Base-by-base conservation (phyloP, 2,888 invertebrate genomes). In the Periphyllus acericola region DNA sequence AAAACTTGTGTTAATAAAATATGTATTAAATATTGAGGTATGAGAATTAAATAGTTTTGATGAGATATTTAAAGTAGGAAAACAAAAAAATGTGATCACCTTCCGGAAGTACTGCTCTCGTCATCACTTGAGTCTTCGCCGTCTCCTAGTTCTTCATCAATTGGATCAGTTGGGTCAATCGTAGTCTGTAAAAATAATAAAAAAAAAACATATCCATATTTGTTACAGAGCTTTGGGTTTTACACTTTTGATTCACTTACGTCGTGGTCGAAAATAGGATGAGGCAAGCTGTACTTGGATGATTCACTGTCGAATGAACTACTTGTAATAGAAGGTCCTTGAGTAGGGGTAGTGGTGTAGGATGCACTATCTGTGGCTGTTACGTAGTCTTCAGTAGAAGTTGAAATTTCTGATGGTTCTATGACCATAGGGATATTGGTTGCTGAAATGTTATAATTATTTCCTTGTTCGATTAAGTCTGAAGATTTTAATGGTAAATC, bases 221-320 rank as follows among this genome's bases (percentile, higher is more conserved):
- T 75, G 2, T 66, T 32, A 60, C 5, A 36, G 46, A 36, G 11
- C 9, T 1, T 40, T 34, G 19, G 5, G n/a, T 21, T 60, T 68
- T 17, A 29, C 4, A 46, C 46, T 75, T 76, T 75, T 19, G n/a
- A 21, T 52, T 32, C 14, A 46, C 32, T 87, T 74, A 87, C 87
- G 14, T 87, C 81, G 21, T 87, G 87, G 36, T 86, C 79, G 25
- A 86, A 86, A 55, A 86, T 78, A 55, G 78, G 78, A 60, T 95
- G 94, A 68, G 96, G 95, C 80, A 94, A 92, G 90, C 96, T 96
- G 91, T 96, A 96, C 89, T 96, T 93, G 74, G 96, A 96, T 89
- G 96, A 96, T 89, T 95, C 96, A 91, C 96, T 96, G 92, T 96
- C 96, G 91, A 96, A 96, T n/a, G 96, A 96, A 90, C 96, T 96